Evolutionary conservation across 1,140 invertebrate species (phyloP), one percentile per base, ranked within the genome.

Genomic region (Lasioglossum baleicum): DNA sequence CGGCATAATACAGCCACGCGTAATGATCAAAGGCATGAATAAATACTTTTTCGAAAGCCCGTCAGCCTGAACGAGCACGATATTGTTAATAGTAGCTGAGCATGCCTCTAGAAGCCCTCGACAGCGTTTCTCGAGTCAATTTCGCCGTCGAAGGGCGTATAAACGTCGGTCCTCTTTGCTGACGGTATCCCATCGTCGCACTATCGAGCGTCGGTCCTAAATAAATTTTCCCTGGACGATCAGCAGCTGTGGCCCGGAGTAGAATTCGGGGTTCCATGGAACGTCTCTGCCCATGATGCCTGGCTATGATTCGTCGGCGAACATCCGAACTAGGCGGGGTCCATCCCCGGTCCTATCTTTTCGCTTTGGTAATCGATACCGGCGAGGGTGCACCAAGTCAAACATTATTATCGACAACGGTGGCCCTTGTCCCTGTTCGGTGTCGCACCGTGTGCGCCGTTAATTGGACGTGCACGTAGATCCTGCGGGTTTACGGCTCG

Each of bases 331-430:
- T 11, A 48, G 44, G 44, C 44, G 44, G 44, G 44, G 44, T 58
- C 56, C 56, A n/a, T n/a, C n/a, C 56, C 56, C 17, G 20, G 40
- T 48, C 2, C 48, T 17, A 40, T 75, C 71, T 75, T 80, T 64
- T 75, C 71, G 22, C 67, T 17, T 53, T 7, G 71, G 44, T 53
- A 80, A 80, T 80, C 72, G 78, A 67, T 80, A 67, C n/a, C n/a
- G 3, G 64, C 51, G 44, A 65, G 48, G 58, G 72, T 68, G 79
- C 73, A 81, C 53, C n/a, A 76, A 76, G 73, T 76, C 48, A 81
- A 68, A 81, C 73, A 81, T 81, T 80, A 81, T 81, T 81, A 76
- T 76, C 79, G 72, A 64, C 68, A 68, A 56, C 35, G 20, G 53
- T 26, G 0, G 13, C 64, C 31, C 48, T 56, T 17, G 44, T 48